Evolutionary conservation across 2,797 vertebrate genomes (phyloP).

Genomic region (Mus caroli): DNA sequence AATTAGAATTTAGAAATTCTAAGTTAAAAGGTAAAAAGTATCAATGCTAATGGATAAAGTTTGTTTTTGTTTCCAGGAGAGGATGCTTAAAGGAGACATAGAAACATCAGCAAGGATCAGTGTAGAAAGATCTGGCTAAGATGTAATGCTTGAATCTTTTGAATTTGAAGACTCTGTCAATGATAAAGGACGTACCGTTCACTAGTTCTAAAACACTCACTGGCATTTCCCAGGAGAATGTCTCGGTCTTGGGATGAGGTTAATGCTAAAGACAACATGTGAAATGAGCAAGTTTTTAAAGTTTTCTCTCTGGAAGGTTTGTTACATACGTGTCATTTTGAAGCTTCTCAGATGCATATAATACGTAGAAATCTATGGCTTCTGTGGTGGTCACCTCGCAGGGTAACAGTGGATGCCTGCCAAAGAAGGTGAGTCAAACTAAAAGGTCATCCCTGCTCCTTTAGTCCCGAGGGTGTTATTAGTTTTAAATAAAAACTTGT

Average conservation of each 20-base stretch:
- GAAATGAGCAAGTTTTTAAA: neutral
- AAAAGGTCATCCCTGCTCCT: conserved; percentile 3
- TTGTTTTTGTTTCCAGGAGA: accelerated
- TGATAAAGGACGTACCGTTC: neutral
- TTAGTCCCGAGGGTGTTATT: neutral
- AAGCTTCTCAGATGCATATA: neutral
- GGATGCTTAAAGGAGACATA: neutral
- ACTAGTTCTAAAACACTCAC: neutral
- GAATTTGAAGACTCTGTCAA: neutral
- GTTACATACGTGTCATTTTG: neutral
- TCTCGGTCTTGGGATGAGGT: neutral
- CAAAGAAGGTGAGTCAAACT: neutral
- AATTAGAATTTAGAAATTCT: neutral
- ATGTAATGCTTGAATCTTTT: neutral
- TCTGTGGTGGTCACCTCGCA: conserved; percentile 51
- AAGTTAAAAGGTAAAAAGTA: neutral
- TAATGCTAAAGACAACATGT: neutral
- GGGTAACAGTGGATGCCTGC: neutral
- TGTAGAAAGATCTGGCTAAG: neutral
- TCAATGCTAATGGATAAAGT: neutral
- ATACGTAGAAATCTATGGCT: neutral
- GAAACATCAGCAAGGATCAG: neutral
- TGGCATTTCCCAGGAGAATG: neutral
- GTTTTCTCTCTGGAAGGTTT: neutral
- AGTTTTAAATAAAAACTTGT: conserved; percentile 35